Base-by-base conservation (phyloP, 1,140 invertebrate genomes). In the Heliconius nattereri region DNA sequence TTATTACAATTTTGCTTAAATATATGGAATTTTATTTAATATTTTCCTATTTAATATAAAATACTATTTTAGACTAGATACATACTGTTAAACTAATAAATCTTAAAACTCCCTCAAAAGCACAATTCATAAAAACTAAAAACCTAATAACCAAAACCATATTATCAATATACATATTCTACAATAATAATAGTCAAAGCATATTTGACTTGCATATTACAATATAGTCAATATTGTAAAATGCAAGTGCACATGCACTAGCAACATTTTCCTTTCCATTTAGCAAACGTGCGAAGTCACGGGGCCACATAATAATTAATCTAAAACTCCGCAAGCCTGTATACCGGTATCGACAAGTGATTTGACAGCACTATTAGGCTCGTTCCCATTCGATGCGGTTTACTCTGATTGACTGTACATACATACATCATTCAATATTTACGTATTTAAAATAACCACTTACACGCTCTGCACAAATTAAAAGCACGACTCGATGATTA, bases 291-390 rank as follows among this genome's bases (percentile, higher is more conserved):
- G 74, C 75, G 37, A 73, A 76, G 79, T 80, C 75, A 76, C 70
- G 32, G 73, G 45, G 75, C 71, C 52, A 72, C 78, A 73, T 79
- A 81, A 83, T 83, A 81, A 83, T 77, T 83, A 83, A 83, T 79
- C 75, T 76, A 74, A 32, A 49, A 75, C 66, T 73, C 52, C 60
- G 52, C 66, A 81, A 40, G 73, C 71, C 49, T 78, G 81, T 75
- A 80, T 77, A 71, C 75, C 75, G 74, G 74, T 84, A 81, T 86
- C 83, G 86, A 88, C 85, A 87, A 87, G 78, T 79, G 76, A 80
- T 81, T 79, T 90, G 90, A 90, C 90, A 91, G 85, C 84, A 88
- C 87, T 90, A 90, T 91, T 89, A 90, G 85, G 78, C 37, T 20
- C 80, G 81, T 79, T 80, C 79, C 82, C 83, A 83, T 88, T 91